Evolutionary conservation across 1,140 invertebrate species (phyloP), one percentile per base, ranked within the genome.

Genomic region (Caerostris extrusa): DNA sequence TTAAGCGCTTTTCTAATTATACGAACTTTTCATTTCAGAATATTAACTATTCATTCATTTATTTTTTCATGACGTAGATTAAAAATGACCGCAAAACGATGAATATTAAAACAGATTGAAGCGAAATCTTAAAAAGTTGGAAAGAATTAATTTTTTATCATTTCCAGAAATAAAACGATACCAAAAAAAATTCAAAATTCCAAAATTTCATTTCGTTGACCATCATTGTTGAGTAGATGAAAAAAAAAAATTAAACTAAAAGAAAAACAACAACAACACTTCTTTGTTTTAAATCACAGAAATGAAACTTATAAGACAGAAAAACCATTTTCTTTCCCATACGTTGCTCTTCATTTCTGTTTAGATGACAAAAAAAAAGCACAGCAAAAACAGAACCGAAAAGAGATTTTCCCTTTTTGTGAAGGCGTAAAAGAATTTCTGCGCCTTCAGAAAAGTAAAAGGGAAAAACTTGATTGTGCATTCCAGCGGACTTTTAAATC

Each of bases 401-500:
- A 87, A 57, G 60, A 5, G 19, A 64, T 64, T 87, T 81, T 14
- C 85, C 55, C 55, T 87, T 55, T 56, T 61, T 64, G 7, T 61
- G 58, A 19, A 85, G 17, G 17, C 53, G n/a, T n/a, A 34, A 90
- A 81, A 34, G 67, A 34, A 81, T 57, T 81, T 60, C 8, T 17
- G n/a, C 19, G 67, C 34, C 69, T 53, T 90, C 69, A 85, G 82
- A 87, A 87, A 61, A 69, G 55, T 19, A 86, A 57, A 56, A 56
- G 69, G 55, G 34, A 34, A 57, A 85, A 90, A 71, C 87, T 67
- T 61, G 64, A 90, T 90, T 90, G 87, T 90, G 61, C 53, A 71
- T 56, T 14, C n/a, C 7, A 17, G 10, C 50, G 6, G 87, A 56
- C 87, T 90, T 90, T 69, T 71, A 90, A 90, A 90, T 90, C 87